phyloP scores from a whole-genome alignment of 53 echinoderm and acorn worm genomes.

The Zoroaster sp. region DNA sequence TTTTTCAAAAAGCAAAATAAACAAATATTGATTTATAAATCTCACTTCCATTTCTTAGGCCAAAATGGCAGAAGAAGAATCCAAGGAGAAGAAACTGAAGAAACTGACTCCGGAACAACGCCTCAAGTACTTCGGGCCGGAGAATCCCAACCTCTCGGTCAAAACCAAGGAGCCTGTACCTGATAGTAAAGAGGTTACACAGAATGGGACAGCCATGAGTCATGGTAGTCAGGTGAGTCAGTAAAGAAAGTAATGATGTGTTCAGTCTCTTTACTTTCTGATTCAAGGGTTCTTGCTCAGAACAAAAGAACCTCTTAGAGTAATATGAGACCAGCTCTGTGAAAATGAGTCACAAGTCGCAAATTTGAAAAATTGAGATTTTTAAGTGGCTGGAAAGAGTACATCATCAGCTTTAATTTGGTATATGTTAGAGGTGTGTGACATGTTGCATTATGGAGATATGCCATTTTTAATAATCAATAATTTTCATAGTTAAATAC shows the following conservation, averaged over 20 bases:
- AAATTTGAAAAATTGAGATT: too few species aligned
- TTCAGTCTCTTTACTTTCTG: background rate
- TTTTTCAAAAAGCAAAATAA: background rate
- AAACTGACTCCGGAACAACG: conserved; percentile 89
- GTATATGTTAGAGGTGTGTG: too few species aligned
- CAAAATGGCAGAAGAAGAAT: conserved; percentile 47
- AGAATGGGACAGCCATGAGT: background rate
- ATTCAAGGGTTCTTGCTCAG: too few species aligned
- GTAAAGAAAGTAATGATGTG: background rate
- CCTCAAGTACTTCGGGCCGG: conserved; percentile 71
- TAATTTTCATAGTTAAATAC: too few species aligned
- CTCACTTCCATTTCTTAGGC: conserved; percentile 34
- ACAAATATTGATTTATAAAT: background rate
- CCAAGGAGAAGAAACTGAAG: conserved; percentile 80
- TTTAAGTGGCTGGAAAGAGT: too few species aligned
- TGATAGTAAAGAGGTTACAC: background rate
- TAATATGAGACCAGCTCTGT: too few species aligned
- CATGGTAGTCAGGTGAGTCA: background rate
- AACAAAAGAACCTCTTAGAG: background rate
- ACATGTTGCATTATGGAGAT: too few species aligned
- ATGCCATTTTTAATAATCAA: too few species aligned
- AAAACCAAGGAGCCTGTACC: conserved; percentile 24
- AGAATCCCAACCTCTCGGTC: conserved; percentile 9
- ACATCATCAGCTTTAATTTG: too few species aligned
- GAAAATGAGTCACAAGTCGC: too few species aligned